These are phyloP conservation scores for Lapara coniferarum DNA, from an alignment of 2,888 invertebrate genomes.

Conservation along the genomic window DNA sequence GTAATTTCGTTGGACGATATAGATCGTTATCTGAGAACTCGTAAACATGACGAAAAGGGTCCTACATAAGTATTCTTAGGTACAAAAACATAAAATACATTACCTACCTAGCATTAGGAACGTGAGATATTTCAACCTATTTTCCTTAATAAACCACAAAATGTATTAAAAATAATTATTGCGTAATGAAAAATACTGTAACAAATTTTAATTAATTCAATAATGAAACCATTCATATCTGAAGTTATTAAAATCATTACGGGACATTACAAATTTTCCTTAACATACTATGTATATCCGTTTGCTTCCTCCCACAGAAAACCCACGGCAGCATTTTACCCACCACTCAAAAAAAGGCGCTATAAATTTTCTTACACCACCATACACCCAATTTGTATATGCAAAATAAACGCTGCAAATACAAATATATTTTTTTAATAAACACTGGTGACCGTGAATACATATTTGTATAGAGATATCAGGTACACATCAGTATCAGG, in stretches of 20 bases:
- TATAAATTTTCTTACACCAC: no score
- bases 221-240: no score
- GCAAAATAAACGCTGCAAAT: background rate
- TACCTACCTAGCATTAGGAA: background rate
- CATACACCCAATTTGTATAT: no score
- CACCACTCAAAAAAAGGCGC: no score
- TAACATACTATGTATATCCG: no score
- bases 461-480: slow-evolving; percentile 10
- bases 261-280: no score
- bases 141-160: background rate
- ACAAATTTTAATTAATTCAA: no score
- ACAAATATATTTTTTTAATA: background rate
- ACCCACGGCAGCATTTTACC: no score
- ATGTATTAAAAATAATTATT: background rate
- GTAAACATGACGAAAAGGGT: slow-evolving; percentile 10
- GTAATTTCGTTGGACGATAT: slow-evolving; percentile 9
- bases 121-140: background rate
- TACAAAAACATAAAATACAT: background rate
- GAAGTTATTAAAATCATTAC: no score
- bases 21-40: slow-evolving; percentile 13
- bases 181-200: background rate
- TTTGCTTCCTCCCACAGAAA: no score
- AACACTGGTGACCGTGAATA: slow-evolving; percentile 4
- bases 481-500: slow-evolving; percentile 4
- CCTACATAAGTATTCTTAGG: background rate